phyloP scores from a whole-genome alignment of 2,888 invertebrate genomes.

The Agrochola macilenta region DNA sequence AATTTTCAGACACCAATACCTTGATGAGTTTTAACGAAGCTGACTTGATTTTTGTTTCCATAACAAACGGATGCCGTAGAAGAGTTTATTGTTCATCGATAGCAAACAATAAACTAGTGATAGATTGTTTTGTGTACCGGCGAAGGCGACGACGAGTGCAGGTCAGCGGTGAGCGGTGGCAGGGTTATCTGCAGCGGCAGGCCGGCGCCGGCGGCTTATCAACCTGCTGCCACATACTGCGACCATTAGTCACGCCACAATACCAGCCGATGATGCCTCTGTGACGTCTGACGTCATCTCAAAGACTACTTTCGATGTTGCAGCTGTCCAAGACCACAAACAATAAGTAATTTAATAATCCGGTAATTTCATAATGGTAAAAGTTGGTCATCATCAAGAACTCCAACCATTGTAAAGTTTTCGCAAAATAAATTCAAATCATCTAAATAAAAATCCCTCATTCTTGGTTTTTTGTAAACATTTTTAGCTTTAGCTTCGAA shows the following conservation, averaged over 20 bases:
- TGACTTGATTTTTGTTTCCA: slow-evolving; percentile 17
- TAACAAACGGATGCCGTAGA: background rate
- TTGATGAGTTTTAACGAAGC: slow-evolving; percentile 13
- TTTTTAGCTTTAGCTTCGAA: background rate
- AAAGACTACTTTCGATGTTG: slow-evolving; percentile 17
- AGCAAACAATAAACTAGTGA: slow-evolving; percentile 24
- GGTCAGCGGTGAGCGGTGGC: slow-evolving; percentile 64
- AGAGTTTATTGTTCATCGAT: slow-evolving; percentile 17
- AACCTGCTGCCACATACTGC: slow-evolving; percentile 77
- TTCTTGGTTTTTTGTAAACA: slow-evolving; percentile 7
- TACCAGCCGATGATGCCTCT: slow-evolving; percentile 54
- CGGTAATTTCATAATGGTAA: background rate
- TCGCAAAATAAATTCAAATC: background rate
- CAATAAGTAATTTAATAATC: slow-evolving; percentile 4
- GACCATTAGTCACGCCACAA: slow-evolving; percentile 75
- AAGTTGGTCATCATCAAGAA: background rate
- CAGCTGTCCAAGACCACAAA: slow-evolving; percentile 41
- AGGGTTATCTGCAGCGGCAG: slow-evolving; percentile 69
- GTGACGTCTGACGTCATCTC: slow-evolving; percentile 54
- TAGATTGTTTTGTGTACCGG: slow-evolving; percentile 42
- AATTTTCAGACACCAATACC: slow-evolving; percentile 19
- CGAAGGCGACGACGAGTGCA: slow-evolving; percentile 42
- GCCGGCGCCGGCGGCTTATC: slow-evolving; percentile 78
- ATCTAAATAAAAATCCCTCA: background rate
- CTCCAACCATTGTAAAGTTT: background rate